These are phyloP conservation scores for Melanotaenia duboulayi DNA, from an alignment of 2,113 vertebrate genomes.

Conservation along the genomic window DNA sequence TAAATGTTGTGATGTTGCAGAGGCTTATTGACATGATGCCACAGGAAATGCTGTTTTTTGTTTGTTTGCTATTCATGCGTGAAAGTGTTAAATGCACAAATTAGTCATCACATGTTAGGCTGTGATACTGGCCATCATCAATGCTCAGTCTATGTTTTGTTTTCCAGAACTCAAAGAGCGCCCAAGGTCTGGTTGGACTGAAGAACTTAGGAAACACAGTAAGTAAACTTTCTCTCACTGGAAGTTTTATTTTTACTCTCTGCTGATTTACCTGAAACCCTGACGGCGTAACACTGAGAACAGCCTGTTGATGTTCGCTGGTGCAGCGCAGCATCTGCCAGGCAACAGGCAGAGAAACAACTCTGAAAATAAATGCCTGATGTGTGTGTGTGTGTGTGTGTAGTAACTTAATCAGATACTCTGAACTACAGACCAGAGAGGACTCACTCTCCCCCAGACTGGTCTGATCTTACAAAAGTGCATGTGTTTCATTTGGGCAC, in stretches of 20 bases:
- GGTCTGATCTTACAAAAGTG: too few relatives aligned
- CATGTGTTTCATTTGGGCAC: slow-evolving; percentile 32
- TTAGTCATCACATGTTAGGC: too few relatives aligned
- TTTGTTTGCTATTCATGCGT: too few relatives aligned
- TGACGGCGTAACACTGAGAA: not conserved
- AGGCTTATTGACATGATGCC: too few relatives aligned
- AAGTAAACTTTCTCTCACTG: slow-evolving; percentile 69
- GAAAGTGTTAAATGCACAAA: too few relatives aligned
- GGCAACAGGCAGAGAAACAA: slow-evolving; percentile 66
- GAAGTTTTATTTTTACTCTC: not conserved
- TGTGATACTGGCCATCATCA: too few relatives aligned
- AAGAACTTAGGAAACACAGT: slow-evolving; percentile 98
- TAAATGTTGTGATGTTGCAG: too few relatives aligned
- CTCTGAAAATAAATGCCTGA: slow-evolving; percentile 73
- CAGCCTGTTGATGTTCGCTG: slow-evolving; percentile 11
- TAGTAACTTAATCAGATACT: slow-evolving; percentile 60
- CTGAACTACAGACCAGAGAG: slow-evolving; percentile 49
- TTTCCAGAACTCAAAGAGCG: slow-evolving; percentile 91
- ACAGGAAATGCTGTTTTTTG: too few relatives aligned
- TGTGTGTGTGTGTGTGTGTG: slow-evolving; percentile 8
- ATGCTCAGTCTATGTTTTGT: slow-evolving; percentile 22
- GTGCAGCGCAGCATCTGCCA: slow-evolving; percentile 44
- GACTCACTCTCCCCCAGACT: slow-evolving; percentile 4
- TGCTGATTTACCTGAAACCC: slow-evolving; percentile 8
- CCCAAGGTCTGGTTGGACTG: slow-evolving; percentile 94